Evolutionary conservation across 2,797 vertebrate species (phyloP).

Genomic region (Chaetophractus vellerosus): DNA sequence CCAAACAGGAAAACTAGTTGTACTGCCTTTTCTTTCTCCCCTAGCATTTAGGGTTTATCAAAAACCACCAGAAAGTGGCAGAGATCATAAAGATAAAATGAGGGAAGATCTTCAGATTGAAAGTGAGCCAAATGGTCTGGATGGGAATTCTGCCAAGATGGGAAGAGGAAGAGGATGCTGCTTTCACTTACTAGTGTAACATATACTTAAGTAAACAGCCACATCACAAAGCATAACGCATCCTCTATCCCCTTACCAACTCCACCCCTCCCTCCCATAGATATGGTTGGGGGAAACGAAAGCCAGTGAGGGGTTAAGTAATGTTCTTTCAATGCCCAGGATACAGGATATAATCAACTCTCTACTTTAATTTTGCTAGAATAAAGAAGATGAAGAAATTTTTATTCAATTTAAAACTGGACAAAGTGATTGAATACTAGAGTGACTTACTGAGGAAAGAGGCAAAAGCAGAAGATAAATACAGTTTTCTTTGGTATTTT

Average conservation of each 20-base stretch:
- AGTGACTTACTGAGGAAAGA: slow-evolving; percentile 24
- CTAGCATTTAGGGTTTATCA: not conserved
- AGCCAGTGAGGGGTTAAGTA: not conserved
- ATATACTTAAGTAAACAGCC: not conserved
- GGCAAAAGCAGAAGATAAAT: not conserved
- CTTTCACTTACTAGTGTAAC: not conserved
- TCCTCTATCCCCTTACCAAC: not conserved
- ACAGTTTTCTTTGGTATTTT: not conserved
- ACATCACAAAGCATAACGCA: not conserved
- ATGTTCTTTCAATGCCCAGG: not conserved
- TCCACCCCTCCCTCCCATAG: too few species aligned
- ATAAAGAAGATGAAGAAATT: slow-evolving; percentile 4
- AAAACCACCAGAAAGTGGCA: not conserved
- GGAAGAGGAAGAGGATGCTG: not conserved
- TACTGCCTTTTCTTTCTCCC: not conserved
- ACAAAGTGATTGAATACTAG: not conserved
- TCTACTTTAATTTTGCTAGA: slow-evolving; percentile 58
- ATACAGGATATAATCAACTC: not conserved
- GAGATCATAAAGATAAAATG: not conserved
- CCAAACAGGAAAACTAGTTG: not conserved
- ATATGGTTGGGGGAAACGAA: not conserved
- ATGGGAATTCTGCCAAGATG: not conserved
- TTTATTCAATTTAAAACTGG: not conserved
- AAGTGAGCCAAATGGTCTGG: not conserved
- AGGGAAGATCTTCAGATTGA: not conserved